phyloP scores from a whole-genome alignment of 1,140 invertebrate species.

The Leptinotarsa defecta region DNA sequence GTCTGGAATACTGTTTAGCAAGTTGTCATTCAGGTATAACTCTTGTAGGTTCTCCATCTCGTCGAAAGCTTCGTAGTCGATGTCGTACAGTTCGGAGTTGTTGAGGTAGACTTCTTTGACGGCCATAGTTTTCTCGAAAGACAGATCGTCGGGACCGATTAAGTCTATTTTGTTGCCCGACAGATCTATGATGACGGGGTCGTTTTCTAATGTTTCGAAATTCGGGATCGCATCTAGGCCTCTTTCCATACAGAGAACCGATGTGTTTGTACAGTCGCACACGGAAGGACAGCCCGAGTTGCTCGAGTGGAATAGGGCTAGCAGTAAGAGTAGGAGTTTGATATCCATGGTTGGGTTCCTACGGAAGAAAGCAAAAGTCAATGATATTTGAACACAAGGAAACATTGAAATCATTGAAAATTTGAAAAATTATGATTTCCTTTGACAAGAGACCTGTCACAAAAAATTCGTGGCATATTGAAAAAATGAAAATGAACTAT shows the following conservation, averaged over 20 bases:
- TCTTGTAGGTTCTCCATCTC: slow-evolving; percentile 45
- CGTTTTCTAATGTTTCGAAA: slow-evolving; percentile 40
- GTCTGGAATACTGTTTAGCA: slow-evolving; percentile 41
- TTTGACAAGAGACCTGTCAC: no score
- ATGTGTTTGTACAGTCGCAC: slow-evolving; percentile 43
- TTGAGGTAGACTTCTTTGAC: slow-evolving; percentile 49
- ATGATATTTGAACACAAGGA: no score
- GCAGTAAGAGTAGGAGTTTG: background rate
- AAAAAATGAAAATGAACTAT: no score
- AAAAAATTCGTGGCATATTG: no score
- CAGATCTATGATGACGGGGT: slow-evolving; percentile 45
- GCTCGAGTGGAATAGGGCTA: background rate
- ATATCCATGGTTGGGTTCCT: background rate
- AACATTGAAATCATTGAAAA: no score
- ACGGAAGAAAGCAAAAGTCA: no score
- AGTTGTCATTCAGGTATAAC: slow-evolving; percentile 45
- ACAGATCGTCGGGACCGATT: slow-evolving; percentile 40
- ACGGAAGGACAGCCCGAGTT: slow-evolving; percentile 37
- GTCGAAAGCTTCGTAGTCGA: slow-evolving; percentile 42
- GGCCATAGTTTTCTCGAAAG: slow-evolving; percentile 40
- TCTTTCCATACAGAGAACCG: slow-evolving; percentile 39
- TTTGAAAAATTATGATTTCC: no score
- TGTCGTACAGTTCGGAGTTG: slow-evolving; percentile 41
- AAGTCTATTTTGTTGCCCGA: slow-evolving; percentile 46
- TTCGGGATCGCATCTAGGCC: slow-evolving; percentile 40